These are phyloP conservation scores for Portunus trituberculatus DNA, from an alignment of 1,140 invertebrate genomes.

Conservation along the genomic window DNA sequence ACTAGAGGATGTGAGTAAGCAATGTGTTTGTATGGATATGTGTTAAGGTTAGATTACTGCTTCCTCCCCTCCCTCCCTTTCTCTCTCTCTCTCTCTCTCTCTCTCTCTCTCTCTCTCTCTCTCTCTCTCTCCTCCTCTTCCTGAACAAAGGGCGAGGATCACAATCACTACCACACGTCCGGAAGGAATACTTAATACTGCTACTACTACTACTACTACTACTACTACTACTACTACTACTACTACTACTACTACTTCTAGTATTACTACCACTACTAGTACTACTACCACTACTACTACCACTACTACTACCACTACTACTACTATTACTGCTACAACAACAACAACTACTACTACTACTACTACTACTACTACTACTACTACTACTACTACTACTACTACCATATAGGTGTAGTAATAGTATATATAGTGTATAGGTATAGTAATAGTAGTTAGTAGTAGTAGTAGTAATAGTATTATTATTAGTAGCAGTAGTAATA, in stretches of 20 bases:
- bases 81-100: neutral
- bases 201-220: too few species aligned
- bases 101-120: neutral
- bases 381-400: neutral
- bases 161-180: too few species aligned
- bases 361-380: neutral
- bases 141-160: too few species aligned
- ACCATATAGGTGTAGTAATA: too few species aligned
- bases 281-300: neutral
- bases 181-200: neutral
- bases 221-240: too few species aligned
- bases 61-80: neutral
- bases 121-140: neutral
- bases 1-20: too few species aligned
- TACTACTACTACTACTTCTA: neutral
- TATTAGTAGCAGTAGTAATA: too few species aligned
- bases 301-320: neutral
- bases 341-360: neutral
- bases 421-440: too few species aligned
- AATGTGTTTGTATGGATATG: too few species aligned
- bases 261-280: too few species aligned
- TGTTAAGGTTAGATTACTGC: neutral
- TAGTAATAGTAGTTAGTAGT: too few species aligned
- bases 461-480: too few species aligned
- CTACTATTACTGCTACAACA: neutral